Percentiles rank a stretch among this genome's conserved stretches.
phyloP scores from a whole-genome alignment of 2,888 invertebrate species.

The Hedya salicella region DNA sequence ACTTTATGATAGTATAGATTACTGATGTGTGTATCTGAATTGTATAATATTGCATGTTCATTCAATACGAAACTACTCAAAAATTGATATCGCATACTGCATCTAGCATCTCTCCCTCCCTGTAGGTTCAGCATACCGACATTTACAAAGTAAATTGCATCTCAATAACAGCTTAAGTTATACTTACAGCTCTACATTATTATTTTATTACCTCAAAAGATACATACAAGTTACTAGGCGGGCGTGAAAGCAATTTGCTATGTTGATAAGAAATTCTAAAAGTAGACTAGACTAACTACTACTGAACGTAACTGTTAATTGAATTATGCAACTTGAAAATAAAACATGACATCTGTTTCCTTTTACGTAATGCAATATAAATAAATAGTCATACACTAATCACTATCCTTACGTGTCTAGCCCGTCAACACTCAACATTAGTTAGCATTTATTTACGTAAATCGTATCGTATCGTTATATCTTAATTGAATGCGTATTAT shows the following conservation, averaged over 20 bases:
- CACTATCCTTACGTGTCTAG: neutral
- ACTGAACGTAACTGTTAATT: constrained; percentile 4
- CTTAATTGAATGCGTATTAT: no score
- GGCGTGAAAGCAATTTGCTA: neutral
- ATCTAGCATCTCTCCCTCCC: no score
- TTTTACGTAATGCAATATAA: neutral
- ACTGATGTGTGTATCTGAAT: no score
- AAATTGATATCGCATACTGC: no score
- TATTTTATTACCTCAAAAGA: neutral
- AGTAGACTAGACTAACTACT: neutral
- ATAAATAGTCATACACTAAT: neutral
- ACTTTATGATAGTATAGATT: no score
- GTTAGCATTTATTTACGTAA: neutral
- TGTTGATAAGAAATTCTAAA: neutral
- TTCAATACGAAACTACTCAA: no score
- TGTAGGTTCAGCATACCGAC: no score
- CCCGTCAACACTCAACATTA: neutral
- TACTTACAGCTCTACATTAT: no score
- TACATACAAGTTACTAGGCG: neutral
- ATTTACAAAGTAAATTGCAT: no score
- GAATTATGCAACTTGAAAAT: constrained; percentile 16
- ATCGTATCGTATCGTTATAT: neutral
- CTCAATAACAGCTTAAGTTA: no score
- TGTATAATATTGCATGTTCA: no score
- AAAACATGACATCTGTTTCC: constrained; percentile 32